phyloP scores from a whole-genome alignment of 2,888 invertebrate species.

The Apamea sordens region DNA sequence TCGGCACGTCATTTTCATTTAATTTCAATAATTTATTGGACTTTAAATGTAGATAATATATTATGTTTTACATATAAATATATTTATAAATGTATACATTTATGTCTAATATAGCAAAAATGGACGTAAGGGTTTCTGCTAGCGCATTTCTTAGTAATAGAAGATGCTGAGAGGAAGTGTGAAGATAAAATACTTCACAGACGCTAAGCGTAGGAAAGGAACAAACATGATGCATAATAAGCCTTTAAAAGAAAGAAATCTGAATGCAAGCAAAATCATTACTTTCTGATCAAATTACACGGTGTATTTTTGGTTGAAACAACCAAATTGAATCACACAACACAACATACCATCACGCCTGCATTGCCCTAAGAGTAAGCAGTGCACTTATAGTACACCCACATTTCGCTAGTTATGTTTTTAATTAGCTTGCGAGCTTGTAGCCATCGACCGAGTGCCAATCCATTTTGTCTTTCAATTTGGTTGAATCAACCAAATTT shows the following conservation, averaged over 20 bases:
- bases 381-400: too few species aligned
- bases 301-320: neutral
- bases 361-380: too few species aligned
- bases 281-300: neutral
- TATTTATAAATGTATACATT: slow-evolving; percentile 63
- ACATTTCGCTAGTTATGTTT: too few species aligned
- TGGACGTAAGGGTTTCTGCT: slow-evolving; percentile 76
- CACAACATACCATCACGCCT: too few species aligned
- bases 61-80: slow-evolving; percentile 61
- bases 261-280: neutral
- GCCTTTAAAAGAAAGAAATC: neutral
- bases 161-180: slow-evolving; percentile 43
- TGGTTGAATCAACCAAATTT: too few species aligned
- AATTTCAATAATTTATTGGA: slow-evolving; percentile 47
- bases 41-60: slow-evolving; percentile 57
- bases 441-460: too few species aligned
- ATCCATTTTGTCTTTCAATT: too few species aligned
- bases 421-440: too few species aligned
- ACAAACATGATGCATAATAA: neutral
- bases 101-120: slow-evolving; percentile 71
- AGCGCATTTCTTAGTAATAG: slow-evolving; percentile 56
- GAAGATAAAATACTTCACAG: slow-evolving; percentile 9
- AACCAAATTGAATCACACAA: neutral
- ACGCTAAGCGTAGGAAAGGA: neutral
- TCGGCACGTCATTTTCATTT: slow-evolving; percentile 23